phyloP scores from a whole-genome alignment of 2,797 vertebrate species.

The Bradypus variegatus region DNA sequence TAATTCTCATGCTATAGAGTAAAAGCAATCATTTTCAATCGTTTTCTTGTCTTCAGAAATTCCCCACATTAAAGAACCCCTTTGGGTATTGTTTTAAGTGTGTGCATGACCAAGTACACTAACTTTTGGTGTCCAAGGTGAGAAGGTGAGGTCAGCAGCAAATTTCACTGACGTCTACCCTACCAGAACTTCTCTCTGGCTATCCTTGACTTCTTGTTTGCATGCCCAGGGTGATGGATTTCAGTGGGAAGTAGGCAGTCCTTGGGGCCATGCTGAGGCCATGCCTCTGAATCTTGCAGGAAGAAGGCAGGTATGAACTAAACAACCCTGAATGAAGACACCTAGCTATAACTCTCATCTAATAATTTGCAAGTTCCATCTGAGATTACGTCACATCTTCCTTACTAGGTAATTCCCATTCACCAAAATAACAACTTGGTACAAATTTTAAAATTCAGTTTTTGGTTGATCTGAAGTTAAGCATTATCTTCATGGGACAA shows the following conservation, averaged over 20 bases:
- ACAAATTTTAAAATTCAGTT: background rate
- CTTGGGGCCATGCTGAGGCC: background rate
- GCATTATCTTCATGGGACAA: background rate
- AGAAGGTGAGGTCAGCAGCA: background rate
- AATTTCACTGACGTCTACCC: background rate
- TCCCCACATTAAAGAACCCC: background rate
- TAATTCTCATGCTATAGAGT: background rate
- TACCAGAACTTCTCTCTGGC: too few relatives aligned
- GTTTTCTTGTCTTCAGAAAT: background rate
- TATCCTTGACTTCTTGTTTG: background rate
- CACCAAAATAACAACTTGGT: background rate
- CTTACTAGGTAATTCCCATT: background rate
- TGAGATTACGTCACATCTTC: background rate
- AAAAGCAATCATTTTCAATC: background rate
- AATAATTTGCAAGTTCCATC: background rate
- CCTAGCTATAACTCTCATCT: background rate
- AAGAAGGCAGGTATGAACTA: background rate
- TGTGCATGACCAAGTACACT: background rate
- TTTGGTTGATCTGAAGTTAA: background rate
- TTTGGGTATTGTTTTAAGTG: background rate
- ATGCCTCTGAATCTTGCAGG: background rate
- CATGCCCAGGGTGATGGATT: too few relatives aligned
- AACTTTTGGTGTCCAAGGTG: background rate
- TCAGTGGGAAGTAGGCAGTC: background rate
- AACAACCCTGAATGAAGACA: background rate